These are phyloP conservation scores for Mesocricetus auratus DNA, from an alignment of 2,113 vertebrate species.

Conservation along the genomic window DNA sequence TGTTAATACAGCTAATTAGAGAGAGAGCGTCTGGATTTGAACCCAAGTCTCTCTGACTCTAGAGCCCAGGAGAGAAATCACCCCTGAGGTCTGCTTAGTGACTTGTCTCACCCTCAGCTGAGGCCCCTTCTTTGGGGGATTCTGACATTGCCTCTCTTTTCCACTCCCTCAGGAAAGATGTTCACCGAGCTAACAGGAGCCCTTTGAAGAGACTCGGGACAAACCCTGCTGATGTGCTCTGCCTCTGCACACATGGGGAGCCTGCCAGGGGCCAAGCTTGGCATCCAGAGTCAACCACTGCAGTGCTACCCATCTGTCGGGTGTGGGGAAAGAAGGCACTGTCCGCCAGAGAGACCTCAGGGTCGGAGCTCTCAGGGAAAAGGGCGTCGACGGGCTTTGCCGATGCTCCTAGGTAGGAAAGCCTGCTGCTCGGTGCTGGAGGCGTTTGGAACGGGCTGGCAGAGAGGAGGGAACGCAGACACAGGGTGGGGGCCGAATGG, in stretches of 20 bases:
- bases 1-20: constrained; percentile 63
- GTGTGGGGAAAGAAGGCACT: background rate
- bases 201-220: background rate
- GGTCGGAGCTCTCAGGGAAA: background rate
- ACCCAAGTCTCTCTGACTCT: constrained; percentile 59
- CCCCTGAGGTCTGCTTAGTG: background rate
- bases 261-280: background rate
- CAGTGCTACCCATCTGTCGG: accelerated
- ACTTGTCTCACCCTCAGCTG: background rate
- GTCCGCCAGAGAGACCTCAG: background rate
- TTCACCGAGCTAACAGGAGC: background rate
- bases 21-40: constrained; percentile 68
- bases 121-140: background rate
- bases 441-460: background rate
- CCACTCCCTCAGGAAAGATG: background rate
- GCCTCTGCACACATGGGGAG: background rate
- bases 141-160: background rate
- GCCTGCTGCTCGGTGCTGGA: background rate
- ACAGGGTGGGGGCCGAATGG: constrained; percentile 21
- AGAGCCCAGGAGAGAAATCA: background rate
- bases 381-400: background rate
- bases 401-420: background rate
- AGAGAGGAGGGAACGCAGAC: constrained; percentile 17
- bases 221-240: background rate
- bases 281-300: background rate